Conservation (phyloP, 35 echinoderm and acorn worm species). For the Chiridota heheva region DNA sequence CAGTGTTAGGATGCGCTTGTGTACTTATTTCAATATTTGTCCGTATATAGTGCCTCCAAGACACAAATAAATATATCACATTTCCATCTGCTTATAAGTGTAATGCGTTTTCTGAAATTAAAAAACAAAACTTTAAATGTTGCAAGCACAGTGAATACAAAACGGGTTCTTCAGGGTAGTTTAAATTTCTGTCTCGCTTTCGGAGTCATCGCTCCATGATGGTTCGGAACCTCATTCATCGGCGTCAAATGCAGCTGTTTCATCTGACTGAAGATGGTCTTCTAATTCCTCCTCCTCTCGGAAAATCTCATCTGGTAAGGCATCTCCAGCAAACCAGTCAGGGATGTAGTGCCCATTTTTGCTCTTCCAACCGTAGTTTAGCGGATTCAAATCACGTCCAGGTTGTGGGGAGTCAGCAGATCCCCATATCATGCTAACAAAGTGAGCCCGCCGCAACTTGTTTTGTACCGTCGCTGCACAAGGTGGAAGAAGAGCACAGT, state of each 20-base stretch:
- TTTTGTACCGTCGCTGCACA: constrained; percentile 53
- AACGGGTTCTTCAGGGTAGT: neutral
- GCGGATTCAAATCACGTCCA: constrained; percentile 19
- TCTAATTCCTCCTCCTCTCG: constrained; percentile 24
- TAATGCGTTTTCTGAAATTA: too few species aligned
- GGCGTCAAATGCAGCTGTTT: neutral
- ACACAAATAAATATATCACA: too few species aligned
- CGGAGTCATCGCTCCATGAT: constrained; percentile 54
- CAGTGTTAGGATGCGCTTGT: too few species aligned
- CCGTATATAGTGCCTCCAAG: too few species aligned
- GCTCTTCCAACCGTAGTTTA: constrained; percentile 53
- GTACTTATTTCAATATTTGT: too few species aligned
- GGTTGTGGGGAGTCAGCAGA: constrained; percentile 45
- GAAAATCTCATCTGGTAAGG: constrained; percentile 44
- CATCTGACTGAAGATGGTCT: constrained; percentile 13
- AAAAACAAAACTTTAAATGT: too few species aligned
- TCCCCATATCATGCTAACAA: constrained; percentile 51
- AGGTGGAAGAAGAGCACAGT: constrained; percentile 62
- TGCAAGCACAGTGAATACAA: too few species aligned
- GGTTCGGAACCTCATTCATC: constrained; percentile 24
- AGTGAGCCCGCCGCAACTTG: constrained; percentile 10
- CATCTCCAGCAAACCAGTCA: constrained; percentile 54
- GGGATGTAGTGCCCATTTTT: constrained; percentile 35
- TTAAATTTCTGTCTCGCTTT: constrained; percentile 30
- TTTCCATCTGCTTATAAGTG: too few species aligned